These are phyloP conservation scores for Muscidifurax raptorellus DNA, from an alignment of 1,140 invertebrate genomes.

Conservation along the genomic window DNA sequence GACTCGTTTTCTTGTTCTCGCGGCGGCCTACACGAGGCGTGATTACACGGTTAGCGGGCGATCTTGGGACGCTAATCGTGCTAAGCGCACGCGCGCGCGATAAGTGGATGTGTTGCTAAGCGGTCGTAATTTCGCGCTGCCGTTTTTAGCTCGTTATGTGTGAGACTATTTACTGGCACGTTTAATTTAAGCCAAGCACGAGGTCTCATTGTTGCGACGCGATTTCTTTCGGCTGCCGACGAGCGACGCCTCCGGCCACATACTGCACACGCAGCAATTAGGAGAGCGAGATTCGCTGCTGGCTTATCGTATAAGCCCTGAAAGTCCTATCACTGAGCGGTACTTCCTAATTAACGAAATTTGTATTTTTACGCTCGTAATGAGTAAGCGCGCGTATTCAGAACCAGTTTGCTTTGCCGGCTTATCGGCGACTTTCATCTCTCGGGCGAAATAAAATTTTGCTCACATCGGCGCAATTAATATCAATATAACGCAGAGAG, in stretches of 20 bases:
- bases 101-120: constrained; percentile 10
- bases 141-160: neutral
- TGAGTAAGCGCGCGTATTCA: neutral
- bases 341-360: neutral
- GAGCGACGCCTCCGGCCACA: neutral
- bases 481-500: neutral
- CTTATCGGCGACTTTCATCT: constrained; percentile 19
- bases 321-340: neutral
- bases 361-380: neutral
- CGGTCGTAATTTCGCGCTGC: neutral
- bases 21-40: neutral
- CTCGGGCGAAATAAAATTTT: neutral
- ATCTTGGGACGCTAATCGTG: neutral
- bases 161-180: neutral
- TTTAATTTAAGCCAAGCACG: neutral
- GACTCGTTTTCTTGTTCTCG: constrained; percentile 1
- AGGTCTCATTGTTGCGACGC: neutral
- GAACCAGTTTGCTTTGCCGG: neutral
- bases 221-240: neutral
- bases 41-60: constrained; percentile 10
- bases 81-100: neutral
- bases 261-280: neutral
- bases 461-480: neutral
- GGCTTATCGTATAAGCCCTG: neutral
- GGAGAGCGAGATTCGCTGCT: neutral